phyloP scores from a whole-genome alignment of 2,888 invertebrate genomes.

The Diplolepis rosae region DNA sequence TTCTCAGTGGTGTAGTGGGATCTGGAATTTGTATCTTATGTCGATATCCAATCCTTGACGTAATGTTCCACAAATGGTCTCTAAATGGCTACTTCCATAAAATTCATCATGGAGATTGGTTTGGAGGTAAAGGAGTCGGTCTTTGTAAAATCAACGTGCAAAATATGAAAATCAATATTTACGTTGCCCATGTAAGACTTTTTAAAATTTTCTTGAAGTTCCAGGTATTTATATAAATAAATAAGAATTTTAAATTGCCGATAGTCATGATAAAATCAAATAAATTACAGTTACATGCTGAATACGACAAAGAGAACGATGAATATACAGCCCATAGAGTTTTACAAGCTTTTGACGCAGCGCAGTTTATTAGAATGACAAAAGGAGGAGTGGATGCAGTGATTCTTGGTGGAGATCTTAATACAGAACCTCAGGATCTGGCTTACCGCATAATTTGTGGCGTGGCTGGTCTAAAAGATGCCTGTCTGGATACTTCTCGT shows the following conservation, averaged over 20 bases:
- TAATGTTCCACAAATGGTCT: conserved; percentile 94
- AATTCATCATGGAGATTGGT: conserved; percentile 98
- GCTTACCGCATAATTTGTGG: conserved; percentile 81
- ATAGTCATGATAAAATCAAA: neutral
- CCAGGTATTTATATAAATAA: neutral
- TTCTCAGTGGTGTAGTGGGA: conserved; percentile 89
- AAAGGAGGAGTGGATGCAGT: conserved; percentile 85
- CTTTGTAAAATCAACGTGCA: conserved; percentile 83
- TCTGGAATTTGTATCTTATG: conserved; percentile 93
- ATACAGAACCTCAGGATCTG: conserved; percentile 91
- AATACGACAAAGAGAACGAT: conserved; percentile 89
- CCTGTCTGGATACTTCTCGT: conserved; percentile 67
- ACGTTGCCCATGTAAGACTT: conserved; percentile 92
- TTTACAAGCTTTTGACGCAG: conserved; percentile 94
- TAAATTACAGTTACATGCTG: conserved; percentile 88
- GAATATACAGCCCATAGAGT: conserved; percentile 95
- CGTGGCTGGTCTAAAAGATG: conserved; percentile 77
- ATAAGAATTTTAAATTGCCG: neutral
- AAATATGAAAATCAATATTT: conserved; percentile 86
- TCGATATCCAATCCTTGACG: conserved; percentile 87
- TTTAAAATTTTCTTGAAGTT: neutral
- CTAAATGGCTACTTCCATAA: conserved; percentile 98
- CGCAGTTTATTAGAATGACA: conserved; percentile 94
- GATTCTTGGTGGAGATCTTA: conserved; percentile 95
- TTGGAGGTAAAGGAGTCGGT: conserved; percentile 96